Evolutionary conservation across 2,113 vertebrate genomes (phyloP).

Genomic region (Holacanthus passer): DNA sequence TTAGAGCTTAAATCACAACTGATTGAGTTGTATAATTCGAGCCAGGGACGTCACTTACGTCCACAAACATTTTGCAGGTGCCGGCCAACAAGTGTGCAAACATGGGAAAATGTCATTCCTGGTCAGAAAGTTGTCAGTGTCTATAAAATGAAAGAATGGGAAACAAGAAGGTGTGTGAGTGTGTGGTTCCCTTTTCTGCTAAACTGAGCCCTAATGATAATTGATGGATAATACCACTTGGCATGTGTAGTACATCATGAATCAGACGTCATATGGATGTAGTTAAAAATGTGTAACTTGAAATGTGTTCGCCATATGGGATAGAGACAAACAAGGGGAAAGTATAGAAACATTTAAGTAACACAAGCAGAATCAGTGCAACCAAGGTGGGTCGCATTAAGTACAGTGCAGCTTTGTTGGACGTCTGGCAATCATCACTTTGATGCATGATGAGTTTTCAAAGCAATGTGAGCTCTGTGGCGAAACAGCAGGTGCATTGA

Average conservation of each 20-base stretch:
- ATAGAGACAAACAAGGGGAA: neutral
- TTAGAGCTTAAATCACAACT: neutral
- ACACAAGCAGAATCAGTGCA: constrained; percentile 5
- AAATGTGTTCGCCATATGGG: constrained; percentile 26
- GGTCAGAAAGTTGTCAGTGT: neutral
- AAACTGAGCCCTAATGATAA: neutral
- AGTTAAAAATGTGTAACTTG: neutral
- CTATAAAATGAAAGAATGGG: neutral
- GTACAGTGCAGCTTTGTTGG: neutral
- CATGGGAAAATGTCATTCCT: neutral
- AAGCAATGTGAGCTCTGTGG: constrained; percentile 11
- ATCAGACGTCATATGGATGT: neutral
- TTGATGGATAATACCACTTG: neutral
- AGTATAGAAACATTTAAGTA: constrained; percentile 8
- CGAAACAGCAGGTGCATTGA: constrained; percentile 17
- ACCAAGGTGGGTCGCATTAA: neutral
- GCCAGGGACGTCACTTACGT: neutral
- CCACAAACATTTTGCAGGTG: neutral
- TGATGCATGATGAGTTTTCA: constrained; percentile 18
- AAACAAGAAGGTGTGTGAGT: neutral
- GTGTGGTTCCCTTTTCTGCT: neutral
- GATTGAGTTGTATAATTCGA: neutral
- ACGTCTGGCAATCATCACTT: constrained; percentile 41
- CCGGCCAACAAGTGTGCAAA: neutral
- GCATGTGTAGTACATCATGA: neutral